Conservation (phyloP, 64 coral and sea anemone genomes). For the Pocillopora verrucosa region DNA sequence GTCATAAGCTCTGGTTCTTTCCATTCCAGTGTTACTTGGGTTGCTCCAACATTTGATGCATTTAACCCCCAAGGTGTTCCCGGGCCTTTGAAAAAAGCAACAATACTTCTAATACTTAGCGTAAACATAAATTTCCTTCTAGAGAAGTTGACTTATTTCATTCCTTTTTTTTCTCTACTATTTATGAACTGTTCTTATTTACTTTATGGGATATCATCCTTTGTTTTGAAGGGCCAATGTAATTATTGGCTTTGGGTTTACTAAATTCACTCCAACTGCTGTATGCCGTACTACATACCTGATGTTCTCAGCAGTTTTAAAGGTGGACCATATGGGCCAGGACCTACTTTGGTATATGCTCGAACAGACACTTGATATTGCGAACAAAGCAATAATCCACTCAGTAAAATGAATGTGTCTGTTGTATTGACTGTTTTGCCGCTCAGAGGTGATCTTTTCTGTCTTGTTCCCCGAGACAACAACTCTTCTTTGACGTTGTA, state of each 20-base stretch:
- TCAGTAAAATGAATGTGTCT: neutral
- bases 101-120: neutral
- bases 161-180: too few relatives aligned
- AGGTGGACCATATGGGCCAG: neutral
- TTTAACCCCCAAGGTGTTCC: neutral
- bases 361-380: conserved; percentile 1
- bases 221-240: neutral
- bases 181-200: too few relatives aligned
- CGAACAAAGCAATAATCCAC: neutral
- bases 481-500: neutral
- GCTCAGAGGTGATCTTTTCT: neutral
- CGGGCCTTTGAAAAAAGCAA: neutral
- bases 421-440: neutral
- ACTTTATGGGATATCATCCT: too few relatives aligned
- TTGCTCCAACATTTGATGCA: neutral
- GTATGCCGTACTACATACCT: neutral
- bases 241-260: too few relatives aligned
- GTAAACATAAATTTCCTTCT: neutral
- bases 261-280: neutral
- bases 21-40: neutral
- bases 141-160: too few relatives aligned
- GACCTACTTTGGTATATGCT: neutral
- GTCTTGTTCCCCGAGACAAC: neutral
- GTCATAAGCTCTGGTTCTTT: neutral
- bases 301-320: neutral